Evolutionary conservation across 2,888 invertebrate species (phyloP).

Genomic region (Scrobipalpa atriplicella): DNA sequence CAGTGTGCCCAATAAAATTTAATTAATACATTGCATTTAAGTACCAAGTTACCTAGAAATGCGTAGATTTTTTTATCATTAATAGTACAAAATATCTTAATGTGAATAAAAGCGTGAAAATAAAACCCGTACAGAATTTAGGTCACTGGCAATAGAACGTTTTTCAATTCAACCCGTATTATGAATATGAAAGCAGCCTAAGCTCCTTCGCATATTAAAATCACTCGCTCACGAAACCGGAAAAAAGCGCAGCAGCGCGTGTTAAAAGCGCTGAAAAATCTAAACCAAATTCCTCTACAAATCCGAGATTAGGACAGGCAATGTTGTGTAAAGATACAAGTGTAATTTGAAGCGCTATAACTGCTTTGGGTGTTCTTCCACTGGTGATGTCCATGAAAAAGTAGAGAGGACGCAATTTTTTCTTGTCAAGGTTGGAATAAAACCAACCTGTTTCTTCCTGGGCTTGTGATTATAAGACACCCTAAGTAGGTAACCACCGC

Average conservation of each 20-base stretch:
- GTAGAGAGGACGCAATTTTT: no score
- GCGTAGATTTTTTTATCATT: not conserved
- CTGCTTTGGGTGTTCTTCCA: conserved; percentile 1
- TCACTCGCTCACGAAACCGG: conserved; percentile 45
- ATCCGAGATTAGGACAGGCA: conserved; percentile 46
- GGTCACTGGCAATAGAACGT: conserved; percentile 13
- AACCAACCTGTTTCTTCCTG: no score
- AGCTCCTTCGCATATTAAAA: conserved; percentile 58
- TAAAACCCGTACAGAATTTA: conserved; percentile 3
- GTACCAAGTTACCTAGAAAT: no score
- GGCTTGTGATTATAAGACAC: no score
- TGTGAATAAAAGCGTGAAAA: not conserved
- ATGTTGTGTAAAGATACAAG: conserved; percentile 52
- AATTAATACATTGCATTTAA: not conserved
- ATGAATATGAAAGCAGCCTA: conserved; percentile 19
- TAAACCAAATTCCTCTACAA: conserved; percentile 40
- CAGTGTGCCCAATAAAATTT: no score
- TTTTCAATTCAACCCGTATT: conserved; percentile 12
- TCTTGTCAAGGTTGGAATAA: no score
- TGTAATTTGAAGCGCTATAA: conserved; percentile 43
- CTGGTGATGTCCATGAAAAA: not conserved
- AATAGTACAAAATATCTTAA: not conserved
- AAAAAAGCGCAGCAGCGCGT: conserved; percentile 29
- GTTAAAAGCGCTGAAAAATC: conserved; percentile 25
- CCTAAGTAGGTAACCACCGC: no score